Base-by-base conservation (phyloP, 2,797 vertebrate species). In the Rhinophrynus dorsalis region DNA sequence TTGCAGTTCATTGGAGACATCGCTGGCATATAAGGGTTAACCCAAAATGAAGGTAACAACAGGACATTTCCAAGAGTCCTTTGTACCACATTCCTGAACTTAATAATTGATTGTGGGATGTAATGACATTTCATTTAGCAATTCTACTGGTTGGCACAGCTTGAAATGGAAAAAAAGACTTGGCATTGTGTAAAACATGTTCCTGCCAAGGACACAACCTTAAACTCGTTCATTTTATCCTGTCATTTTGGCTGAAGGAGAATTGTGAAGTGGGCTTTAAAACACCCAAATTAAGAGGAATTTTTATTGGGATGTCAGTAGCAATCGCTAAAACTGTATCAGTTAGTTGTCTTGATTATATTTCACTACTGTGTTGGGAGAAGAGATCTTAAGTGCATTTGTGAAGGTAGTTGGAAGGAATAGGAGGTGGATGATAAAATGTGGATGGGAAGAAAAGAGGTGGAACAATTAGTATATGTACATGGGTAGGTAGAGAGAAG, bases 161-260 rank as follows among this genome's bases (percentile, higher is more conserved):
- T 42, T 29, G 12, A 79, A 61, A 54, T 72, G 76, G 24, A 74
- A 48, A 47, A 32, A 26, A 57, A 37, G 27, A 40, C 40, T 6
- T 82, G 76, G 67, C 77, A 82, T 38, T 6, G n/a, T 37, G 5
- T 0, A 26, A 33, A 1, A 13, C 21, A 69, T 73, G 74, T 52
- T 33, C 38, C 44, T 75, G 55, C 80, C 75, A 83, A 81, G 76
- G 79, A 68, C 75, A 65, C 29, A 69, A 66, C 56, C 66, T 66
- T 62, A 74, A 65, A 51, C 54, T 23, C 61, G 27, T 15, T 6
- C 32, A 47, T 79, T 74, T 33, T 67, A 75, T 23, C 71, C 73
- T 78, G 73, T 76, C 75, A 68, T 76, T 35, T 24, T 44, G 12
- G 65, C 24, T 38, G 33, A 17, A 57, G 44, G 64, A 44, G 40